These are phyloP conservation scores for Lasioglossum oenotherae DNA, from an alignment of 2,888 invertebrate genomes.

Conservation along the genomic window DNA sequence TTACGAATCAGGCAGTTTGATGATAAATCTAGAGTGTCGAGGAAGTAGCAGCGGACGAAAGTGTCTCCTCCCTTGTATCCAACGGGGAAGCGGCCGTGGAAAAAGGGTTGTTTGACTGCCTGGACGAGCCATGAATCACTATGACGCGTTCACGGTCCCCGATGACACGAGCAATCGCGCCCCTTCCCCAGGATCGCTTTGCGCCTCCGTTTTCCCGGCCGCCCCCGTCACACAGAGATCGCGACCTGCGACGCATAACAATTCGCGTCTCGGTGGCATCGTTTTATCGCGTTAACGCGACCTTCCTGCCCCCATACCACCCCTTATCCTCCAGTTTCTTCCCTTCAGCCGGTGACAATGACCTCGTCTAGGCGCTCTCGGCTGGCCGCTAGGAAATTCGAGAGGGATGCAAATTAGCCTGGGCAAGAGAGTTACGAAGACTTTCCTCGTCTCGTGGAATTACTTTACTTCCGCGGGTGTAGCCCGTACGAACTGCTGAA, in stretches of 20 bases:
- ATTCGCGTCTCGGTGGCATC: constrained; percentile 55
- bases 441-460: background rate
- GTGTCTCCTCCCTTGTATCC: background rate
- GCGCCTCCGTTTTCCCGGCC: constrained; percentile 37
- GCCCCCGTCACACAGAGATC: constrained; percentile 41
- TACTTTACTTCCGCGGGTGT: background rate
- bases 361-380: constrained; percentile 1
- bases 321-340: background rate
- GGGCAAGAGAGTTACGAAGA: background rate
- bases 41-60: background rate
- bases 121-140: constrained; percentile 8
- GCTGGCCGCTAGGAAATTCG: constrained; percentile 20
- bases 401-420: constrained; percentile 12
- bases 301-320: constrained; percentile 16
- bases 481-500: background rate
- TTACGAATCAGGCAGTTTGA: background rate
- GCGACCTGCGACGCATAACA: constrained; percentile 65
- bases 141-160: background rate
- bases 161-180: constrained; percentile 24
- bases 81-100: background rate
- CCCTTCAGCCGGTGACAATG: constrained; percentile 34
- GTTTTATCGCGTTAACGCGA: constrained; percentile 66
- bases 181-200: constrained; percentile 47
- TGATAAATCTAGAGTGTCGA: background rate
- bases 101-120: background rate